Evolutionary conservation across 64 coral and sea anemone species (phyloP).

Genomic region (Pocillopora verrucosa): DNA sequence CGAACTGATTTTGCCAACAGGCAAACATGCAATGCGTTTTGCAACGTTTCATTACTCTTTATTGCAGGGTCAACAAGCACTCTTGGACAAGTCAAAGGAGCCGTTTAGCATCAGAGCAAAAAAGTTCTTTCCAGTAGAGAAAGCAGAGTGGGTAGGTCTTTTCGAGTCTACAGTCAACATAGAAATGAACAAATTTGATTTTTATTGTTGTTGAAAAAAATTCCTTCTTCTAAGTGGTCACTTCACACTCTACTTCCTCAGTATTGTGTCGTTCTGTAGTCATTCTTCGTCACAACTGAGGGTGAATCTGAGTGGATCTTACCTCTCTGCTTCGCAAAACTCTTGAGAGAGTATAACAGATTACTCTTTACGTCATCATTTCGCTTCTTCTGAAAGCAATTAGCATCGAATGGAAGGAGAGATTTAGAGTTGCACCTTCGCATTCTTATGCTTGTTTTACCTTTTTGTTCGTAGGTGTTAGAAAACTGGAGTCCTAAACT

Average conservation of each 20-base stretch:
- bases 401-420: background rate
- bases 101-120: conserved; percentile 97
- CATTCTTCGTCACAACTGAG: too few species aligned
- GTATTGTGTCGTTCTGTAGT: too few species aligned
- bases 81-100: conserved; percentile 90
- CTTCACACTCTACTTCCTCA: too few species aligned
- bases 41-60: background rate
- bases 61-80: conserved; percentile 66
- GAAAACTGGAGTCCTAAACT: conserved; percentile 89
- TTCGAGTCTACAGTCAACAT: background rate
- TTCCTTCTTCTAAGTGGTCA: background rate
- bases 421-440: background rate
- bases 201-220: too few species aligned
- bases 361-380: too few species aligned
- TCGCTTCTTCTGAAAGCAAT: background rate
- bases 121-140: conserved; percentile 96
- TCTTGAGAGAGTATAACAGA: too few species aligned
- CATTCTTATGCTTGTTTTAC: background rate
- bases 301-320: too few species aligned
- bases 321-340: too few species aligned
- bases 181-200: background rate
- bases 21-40: background rate
- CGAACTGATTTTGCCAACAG: background rate
- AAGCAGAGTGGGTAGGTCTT: conserved; percentile 80
- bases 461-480: conserved; percentile 57